These are phyloP conservation scores for Hippoglossus stenolepis DNA, from an alignment of 2,113 vertebrate species.

Conservation along the genomic window DNA sequence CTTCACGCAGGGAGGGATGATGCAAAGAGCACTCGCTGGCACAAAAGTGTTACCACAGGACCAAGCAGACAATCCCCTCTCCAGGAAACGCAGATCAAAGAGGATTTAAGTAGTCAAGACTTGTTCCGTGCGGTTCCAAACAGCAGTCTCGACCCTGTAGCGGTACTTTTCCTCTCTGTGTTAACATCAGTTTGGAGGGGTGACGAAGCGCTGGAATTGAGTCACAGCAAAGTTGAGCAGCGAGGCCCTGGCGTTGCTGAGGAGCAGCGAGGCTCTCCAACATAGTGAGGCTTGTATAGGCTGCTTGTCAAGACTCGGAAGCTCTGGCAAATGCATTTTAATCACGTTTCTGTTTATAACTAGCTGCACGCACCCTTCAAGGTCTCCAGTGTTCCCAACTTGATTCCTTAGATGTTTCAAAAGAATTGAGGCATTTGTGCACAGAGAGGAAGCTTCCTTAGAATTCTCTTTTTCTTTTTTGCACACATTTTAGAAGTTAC, in stretches of 20 bases:
- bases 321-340: slow-evolving; percentile 23
- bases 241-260: background rate
- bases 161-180: slow-evolving; percentile 57
- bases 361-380: background rate
- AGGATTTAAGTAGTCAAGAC: slow-evolving; percentile 79
- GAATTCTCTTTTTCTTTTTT: background rate
- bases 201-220: slow-evolving; percentile 54
- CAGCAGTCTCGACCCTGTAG: slow-evolving; percentile 61
- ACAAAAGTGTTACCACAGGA: slow-evolving; percentile 75
- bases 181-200: slow-evolving; percentile 68
- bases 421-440: background rate
- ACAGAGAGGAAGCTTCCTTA: background rate
- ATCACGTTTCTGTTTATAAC: background rate
- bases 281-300: background rate
- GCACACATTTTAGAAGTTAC: background rate
- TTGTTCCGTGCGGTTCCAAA: slow-evolving; percentile 73
- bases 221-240: slow-evolving; percentile 18
- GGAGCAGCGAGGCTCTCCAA: slow-evolving; percentile 15
- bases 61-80: slow-evolving; percentile 78
- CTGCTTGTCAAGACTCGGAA: background rate
- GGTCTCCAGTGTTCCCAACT: background rate
- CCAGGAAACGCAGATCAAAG: slow-evolving; percentile 81
- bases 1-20: slow-evolving; percentile 65
- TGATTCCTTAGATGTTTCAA: background rate
- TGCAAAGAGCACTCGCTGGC: slow-evolving; percentile 64